Percentiles rank a stretch among this genome's conserved stretches.
These are phyloP conservation scores for Ispidina picta DNA, from an alignment of 2,797 vertebrate genomes.

Conservation along the genomic window DNA sequence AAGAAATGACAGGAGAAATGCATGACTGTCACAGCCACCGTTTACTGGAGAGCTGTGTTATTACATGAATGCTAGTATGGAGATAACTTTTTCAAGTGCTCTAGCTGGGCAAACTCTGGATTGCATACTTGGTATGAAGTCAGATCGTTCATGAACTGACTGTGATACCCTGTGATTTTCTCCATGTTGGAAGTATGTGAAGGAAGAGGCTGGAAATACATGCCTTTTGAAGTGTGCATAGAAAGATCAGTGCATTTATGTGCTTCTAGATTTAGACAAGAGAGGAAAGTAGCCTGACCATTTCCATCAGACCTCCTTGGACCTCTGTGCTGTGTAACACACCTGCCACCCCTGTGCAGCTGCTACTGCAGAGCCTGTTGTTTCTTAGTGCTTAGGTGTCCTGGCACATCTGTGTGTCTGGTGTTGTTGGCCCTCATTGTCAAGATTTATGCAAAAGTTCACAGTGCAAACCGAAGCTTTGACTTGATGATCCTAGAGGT, in stretches of 20 bases:
- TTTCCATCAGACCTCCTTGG: not conserved
- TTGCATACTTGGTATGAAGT: not conserved
- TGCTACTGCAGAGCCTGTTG: not conserved
- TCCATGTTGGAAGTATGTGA: not conserved
- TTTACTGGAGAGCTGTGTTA: not conserved
- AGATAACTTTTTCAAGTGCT: not conserved
- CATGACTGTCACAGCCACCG: not conserved
- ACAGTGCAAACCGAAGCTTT: not conserved
- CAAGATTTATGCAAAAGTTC: not conserved
- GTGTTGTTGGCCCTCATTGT: not conserved
- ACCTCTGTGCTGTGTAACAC: not conserved
- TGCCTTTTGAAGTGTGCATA: not conserved
- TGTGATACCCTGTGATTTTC: not conserved
- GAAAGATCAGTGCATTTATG: not conserved
- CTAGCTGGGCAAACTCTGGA: not conserved
- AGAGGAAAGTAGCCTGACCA: not conserved
- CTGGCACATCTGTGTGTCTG: not conserved
- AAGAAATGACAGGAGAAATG: not conserved
- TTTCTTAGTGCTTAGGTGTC: not conserved
- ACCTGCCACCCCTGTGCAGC: not conserved
- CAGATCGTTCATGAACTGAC: not conserved
- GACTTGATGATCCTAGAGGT: too few relatives aligned
- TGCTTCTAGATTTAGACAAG: not conserved
- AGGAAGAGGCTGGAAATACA: not conserved
- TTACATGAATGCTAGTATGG: not conserved